These are phyloP conservation scores for Lasioglossum marginatum DNA, from an alignment of 2,888 invertebrate genomes.

Conservation along the genomic window DNA sequence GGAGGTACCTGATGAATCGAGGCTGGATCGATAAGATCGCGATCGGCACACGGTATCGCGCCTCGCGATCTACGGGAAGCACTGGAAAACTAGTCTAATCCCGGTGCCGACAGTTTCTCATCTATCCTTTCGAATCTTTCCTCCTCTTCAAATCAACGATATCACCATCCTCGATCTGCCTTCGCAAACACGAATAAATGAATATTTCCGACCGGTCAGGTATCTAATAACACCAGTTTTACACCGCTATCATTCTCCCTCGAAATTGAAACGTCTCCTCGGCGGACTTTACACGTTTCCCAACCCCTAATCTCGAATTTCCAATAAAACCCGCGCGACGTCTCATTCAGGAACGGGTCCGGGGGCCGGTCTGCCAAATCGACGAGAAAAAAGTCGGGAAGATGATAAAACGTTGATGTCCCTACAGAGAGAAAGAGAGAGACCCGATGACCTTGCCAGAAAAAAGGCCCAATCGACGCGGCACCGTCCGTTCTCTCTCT, in stretches of 20 bases:
- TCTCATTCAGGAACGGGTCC: slow-evolving; percentile 28
- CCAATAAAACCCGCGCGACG: slow-evolving; percentile 19
- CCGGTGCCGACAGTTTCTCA: background rate
- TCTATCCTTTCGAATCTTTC: background rate
- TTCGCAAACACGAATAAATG: background rate
- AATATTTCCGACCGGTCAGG: background rate
- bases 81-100: background rate
- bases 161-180: background rate
- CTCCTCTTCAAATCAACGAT: background rate
- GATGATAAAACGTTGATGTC: slow-evolving; percentile 17
- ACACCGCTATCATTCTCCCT: slow-evolving; percentile 15
- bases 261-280: slow-evolving; percentile 16
- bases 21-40: slow-evolving; percentile 51
- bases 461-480: slow-evolving; percentile 27
- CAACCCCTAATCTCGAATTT: slow-evolving; percentile 22
- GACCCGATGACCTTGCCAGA: slow-evolving; percentile 43
- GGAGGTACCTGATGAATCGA: slow-evolving; percentile 20
- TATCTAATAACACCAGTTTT: slow-evolving; percentile 12
- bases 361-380: background rate
- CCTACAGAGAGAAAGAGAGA: background rate
- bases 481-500: background rate
- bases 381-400: background rate
- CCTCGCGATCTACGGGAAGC: slow-evolving; percentile 43
- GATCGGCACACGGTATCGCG: slow-evolving; percentile 44
- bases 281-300: background rate